A percentile compares a stretch with the other conserved stretches of the same genome.
Conservation (phyloP, 2,797 vertebrate species). For the Hoplostethus mediterraneus region DNA sequence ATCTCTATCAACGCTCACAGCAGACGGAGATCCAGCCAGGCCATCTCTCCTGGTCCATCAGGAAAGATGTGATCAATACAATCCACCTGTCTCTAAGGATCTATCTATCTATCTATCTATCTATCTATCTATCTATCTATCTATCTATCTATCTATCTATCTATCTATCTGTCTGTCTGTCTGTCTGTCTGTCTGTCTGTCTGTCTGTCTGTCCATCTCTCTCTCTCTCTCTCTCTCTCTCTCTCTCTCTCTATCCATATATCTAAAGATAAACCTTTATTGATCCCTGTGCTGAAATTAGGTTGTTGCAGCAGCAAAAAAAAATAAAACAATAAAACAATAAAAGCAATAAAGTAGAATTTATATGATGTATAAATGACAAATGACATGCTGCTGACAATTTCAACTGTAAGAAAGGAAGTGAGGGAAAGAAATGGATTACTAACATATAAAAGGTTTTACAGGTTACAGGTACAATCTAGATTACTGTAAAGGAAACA, state of each 20-base stretch:
- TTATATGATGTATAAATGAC: too few species aligned
- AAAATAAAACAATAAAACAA: background rate
- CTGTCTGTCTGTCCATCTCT: background rate
- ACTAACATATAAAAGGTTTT: too few species aligned
- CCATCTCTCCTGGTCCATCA: constrained; percentile 14
- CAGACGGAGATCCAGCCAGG: constrained; percentile 23
- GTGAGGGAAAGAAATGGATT: too few species aligned
- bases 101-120: background rate
- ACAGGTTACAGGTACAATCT: too few species aligned
- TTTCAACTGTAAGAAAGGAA: too few species aligned
- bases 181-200: background rate
- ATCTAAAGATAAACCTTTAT: too few species aligned
- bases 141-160: background rate
- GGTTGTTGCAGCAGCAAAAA: background rate
- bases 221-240: background rate
- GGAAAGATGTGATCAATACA: constrained; percentile 50
- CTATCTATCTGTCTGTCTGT: background rate
- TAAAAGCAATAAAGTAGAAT: background rate
- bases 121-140: background rate
- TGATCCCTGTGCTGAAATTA: background rate
- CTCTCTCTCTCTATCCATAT: too few species aligned
- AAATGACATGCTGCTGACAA: too few species aligned
- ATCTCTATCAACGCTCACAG: constrained; percentile 36
- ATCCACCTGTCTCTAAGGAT: constrained; percentile 32
- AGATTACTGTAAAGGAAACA: too few species aligned